Evolutionary conservation across 2,888 invertebrate genomes (phyloP), one percentile per base, ranked within the genome.

Genomic region (Scaptodrosophila latifasciaeformis): DNA sequence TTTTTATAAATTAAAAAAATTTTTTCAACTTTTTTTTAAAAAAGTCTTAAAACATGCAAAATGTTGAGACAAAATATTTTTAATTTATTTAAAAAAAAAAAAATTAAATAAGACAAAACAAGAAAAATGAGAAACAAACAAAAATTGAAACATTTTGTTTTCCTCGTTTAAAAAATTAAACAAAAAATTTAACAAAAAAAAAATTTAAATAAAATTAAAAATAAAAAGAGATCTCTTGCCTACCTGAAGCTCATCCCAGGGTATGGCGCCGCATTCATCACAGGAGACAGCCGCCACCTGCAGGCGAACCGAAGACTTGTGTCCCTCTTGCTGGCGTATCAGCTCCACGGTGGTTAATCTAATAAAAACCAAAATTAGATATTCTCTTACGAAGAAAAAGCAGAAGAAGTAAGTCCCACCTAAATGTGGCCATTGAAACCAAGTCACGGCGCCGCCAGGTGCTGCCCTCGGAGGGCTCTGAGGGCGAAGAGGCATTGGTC

Each of bases 191-290:
- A 52, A 57, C 15, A 49, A 7, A 49, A 49, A 53, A 15, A 2
- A 46, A 40, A 27, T 21, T 18, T 39, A 55, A 53, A 52, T 18
- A 17, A 24, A 54, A 56, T 17, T 2, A 1, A 10, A 58, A 45
- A 17, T 2, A 47, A 45, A 2, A 10, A n/a, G n/a, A n/a, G n/a
- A n/a, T n/a, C 10, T 35, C 7, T 13, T 29, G 53, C 75, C 50
- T 87, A 95, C 95, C 92, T 97, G 96, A 88, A 97, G 93, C 87
- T 96, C 96, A 82, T 96, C 96, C 93, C 96, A 96, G 0, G 94
- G 94, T 82, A 97, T 95, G 35, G 94, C 92, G 34, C 92, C 90
- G 81, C 95, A 95, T 85, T 97, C 96, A 75, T 95, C 93, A 47
- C 92, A 91, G 21, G 89, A 89, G 4, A 97, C 87, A 64, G 93